Conservation (phyloP, 1,140 invertebrate genomes). For the Parapsyche elsis region DNA sequence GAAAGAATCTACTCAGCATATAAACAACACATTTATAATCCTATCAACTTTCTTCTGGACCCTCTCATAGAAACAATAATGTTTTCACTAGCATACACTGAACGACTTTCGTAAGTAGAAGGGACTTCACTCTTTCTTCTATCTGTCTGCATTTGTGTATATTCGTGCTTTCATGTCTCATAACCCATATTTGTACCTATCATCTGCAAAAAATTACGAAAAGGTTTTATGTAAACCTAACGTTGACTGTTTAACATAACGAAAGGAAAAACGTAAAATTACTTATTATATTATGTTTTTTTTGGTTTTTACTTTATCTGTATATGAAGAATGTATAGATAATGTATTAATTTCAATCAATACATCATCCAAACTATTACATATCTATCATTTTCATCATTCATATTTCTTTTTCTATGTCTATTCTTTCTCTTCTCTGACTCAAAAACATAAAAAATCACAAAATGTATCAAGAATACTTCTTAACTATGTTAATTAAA, state of each 20-base stretch:
- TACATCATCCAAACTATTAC: neutral
- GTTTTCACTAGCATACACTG: constrained; percentile 26
- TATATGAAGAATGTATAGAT: too few relatives aligned
- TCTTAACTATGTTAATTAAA: neutral
- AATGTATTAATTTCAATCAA: too few relatives aligned
- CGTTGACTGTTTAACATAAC: too few relatives aligned
- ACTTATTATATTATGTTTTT: too few relatives aligned
- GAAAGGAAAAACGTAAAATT: too few relatives aligned
- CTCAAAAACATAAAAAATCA: neutral
- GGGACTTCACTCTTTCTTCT: constrained; percentile 12
- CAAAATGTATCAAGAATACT: too few relatives aligned
- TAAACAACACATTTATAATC: constrained; percentile 16
- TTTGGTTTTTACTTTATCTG: too few relatives aligned
- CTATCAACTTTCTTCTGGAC: constrained; percentile 24
- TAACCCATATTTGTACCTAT: constrained; percentile 3
- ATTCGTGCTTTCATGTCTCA: constrained; percentile 6
- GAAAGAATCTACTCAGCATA: neutral
- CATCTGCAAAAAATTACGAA: neutral
- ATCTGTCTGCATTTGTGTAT: constrained; percentile 27
- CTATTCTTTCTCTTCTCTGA: neutral
- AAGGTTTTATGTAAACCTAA: too few relatives aligned
- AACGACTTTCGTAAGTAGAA: constrained; percentile 37
- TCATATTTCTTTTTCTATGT: neutral
- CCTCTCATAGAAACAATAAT: constrained; percentile 15
- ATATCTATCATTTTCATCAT: neutral